phyloP scores from a whole-genome alignment of 2,113 vertebrate species.

The Paralichthys olivaceus region DNA sequence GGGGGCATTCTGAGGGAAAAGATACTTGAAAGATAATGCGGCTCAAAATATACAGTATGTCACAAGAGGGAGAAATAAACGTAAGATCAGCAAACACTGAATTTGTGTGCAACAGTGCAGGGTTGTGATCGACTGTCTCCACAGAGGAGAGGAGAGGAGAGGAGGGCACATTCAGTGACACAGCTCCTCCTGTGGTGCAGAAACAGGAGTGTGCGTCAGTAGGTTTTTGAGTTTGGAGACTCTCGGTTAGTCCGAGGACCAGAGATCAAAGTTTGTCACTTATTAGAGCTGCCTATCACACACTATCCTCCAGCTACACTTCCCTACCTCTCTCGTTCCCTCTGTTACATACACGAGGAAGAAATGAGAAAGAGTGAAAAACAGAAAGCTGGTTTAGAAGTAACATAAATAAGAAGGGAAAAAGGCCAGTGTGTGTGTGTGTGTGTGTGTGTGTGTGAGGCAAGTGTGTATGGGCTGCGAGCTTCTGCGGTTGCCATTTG shows the following conservation, averaged over 20 bases:
- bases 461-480: conserved; percentile 35
- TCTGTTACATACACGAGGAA: conserved; percentile 21
- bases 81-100: conserved; percentile 30
- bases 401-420: conserved; percentile 25
- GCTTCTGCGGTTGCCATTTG: conserved; percentile 64
- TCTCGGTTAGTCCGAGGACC: conserved; percentile 35
- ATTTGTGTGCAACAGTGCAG: conserved; percentile 30
- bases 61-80: conserved; percentile 35
- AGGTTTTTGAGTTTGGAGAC: conserved; percentile 31
- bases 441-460: background rate
- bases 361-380: conserved; percentile 31
- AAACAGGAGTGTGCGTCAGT: conserved; percentile 4
- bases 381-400: conserved; percentile 7
- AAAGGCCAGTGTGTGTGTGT: conserved; percentile 5
- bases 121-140: background rate
- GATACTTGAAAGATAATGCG: conserved; percentile 16
- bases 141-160: background rate
- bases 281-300: conserved; percentile 63
- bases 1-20: conserved; percentile 12
- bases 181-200: conserved; percentile 2
- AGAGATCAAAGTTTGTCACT: conserved; percentile 63
- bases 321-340: conserved; percentile 16
- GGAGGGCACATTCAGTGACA: conserved; percentile 3
- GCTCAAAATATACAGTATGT: conserved; percentile 23
- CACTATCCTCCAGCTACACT: conserved; percentile 58